phyloP scores from a whole-genome alignment of 2,797 vertebrate genomes.

The Premnoplex brunnescens region DNA sequence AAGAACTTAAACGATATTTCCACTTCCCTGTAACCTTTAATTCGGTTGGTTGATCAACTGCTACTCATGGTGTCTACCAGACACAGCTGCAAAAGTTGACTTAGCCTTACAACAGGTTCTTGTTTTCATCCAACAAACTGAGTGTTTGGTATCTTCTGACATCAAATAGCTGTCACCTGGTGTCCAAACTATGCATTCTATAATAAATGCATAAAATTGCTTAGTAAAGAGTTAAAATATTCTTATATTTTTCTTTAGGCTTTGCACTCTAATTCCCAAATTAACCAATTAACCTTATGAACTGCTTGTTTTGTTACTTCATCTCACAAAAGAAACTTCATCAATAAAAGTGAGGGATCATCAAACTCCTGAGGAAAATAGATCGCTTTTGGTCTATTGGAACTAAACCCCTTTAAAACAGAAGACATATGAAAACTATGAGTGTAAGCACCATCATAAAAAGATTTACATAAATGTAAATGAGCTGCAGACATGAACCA shows the following conservation, averaged over 20 bases:
- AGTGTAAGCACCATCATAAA: neutral
- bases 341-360: neutral
- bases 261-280: neutral
- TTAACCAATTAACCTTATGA: neutral
- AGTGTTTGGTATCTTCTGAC: neutral
- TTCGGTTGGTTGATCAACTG: neutral
- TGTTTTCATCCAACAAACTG: neutral
- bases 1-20: neutral
- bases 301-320: neutral
- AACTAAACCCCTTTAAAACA: neutral
- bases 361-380: neutral
- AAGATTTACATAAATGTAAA: neutral
- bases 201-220: neutral
- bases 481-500: neutral
- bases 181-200: neutral
- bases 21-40: neutral
- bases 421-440: neutral
- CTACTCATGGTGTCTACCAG: neutral
- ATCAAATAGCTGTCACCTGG: neutral
- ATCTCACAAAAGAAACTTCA: neutral
- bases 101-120: neutral
- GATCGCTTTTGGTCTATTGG: neutral
- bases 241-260: neutral
- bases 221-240: neutral
- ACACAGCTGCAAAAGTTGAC: neutral